These are phyloP conservation scores for Leguminivora glycinivorella DNA, from an alignment of 1,140 invertebrate genomes.

Conservation along the genomic window DNA sequence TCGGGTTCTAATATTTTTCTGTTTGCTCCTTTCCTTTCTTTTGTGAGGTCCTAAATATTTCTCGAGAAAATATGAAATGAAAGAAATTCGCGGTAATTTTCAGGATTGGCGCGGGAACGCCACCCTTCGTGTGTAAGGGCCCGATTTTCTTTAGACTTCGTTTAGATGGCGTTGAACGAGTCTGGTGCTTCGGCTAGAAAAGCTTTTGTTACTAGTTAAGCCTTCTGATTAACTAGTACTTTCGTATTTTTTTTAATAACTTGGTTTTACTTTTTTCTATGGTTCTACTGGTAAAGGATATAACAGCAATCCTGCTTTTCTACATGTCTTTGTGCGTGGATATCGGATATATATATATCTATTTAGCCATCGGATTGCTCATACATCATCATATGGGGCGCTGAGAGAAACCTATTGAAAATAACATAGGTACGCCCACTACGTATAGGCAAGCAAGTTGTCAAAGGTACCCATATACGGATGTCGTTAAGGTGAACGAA, in stretches of 20 bases:
- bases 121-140: background rate
- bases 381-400: background rate
- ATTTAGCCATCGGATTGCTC: too few species aligned
- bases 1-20: background rate
- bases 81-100: background rate
- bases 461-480: background rate
- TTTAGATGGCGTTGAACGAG: background rate
- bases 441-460: background rate
- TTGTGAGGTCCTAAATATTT: too few species aligned
- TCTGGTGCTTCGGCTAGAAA: background rate
- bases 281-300: too few species aligned
- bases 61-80: too few species aligned
- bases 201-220: background rate
- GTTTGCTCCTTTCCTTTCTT: background rate
- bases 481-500: slow-evolving; percentile 8
- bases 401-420: slow-evolving; percentile 10
- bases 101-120: background rate
- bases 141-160: background rate
- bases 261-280: too few species aligned
- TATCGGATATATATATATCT: background rate
- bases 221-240: background rate
- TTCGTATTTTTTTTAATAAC: background rate
- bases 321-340: background rate
- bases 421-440: slow-evolving; percentile 5
- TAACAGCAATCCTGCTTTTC: background rate